Evolutionary conservation across 1,140 invertebrate species (phyloP), one percentile per base, ranked within the genome.

Genomic region (Lepidurus couesii): DNA sequence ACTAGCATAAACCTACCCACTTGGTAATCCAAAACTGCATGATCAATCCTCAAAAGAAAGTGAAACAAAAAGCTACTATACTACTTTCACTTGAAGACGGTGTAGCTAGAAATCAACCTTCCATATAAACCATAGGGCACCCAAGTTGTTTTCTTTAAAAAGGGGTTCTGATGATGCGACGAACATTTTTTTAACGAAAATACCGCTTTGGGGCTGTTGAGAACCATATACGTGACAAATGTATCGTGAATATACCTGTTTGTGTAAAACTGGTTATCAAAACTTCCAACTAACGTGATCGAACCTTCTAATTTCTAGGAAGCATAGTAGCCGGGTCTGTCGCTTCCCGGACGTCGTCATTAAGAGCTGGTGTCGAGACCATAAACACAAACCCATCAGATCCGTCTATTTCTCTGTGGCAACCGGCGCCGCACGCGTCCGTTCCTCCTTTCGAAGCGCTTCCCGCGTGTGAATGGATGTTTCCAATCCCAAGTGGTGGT

Each of bases 371-470:
- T 16, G 53, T 21, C 21, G n/a, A 65, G 13, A 65, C 53, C 13
- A 16, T 65, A 65, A 65, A 13, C 53, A 21, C 53, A 65, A 21
- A 65, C 16, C 53, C 53, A 7, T 65, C 53, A 65, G 21, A 65
- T 65, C 13, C 53, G 21, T 65, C 53, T 65, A 21, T 65, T 65
- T 65, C 53, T 13, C 53, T n/a, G 53, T 65, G 53, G 53, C 53
- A 65, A 21, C 53, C 53, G 53, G 53, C 13, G 53, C n/a, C 21
- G 16, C 53, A 65, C 53, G 53, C 53, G 53, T 16, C 53, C 53
- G 3, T 65, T 65, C 13, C 53, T 65, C 21, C 53, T n/a, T 16
- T 65, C 6, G 53, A 16, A 65, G 13, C n/a, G 16, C 53, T 7
- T 65, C 53, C 53, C 21, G 8, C 53, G 53, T 65, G 53, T 65